Conservation (phyloP, 2,888 invertebrate genomes). For the Carpatolechia fugitivella region DNA sequence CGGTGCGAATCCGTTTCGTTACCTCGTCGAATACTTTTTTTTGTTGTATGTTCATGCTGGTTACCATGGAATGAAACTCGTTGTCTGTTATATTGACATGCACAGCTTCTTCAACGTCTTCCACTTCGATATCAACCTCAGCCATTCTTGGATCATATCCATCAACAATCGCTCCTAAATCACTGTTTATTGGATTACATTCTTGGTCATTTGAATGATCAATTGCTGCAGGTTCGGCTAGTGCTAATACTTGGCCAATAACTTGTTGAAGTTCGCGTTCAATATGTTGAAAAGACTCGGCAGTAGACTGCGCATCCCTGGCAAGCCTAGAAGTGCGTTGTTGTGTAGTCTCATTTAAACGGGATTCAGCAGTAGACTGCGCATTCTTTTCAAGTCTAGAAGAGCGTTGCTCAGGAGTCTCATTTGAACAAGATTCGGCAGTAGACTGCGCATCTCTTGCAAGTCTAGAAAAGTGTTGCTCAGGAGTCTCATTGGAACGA, state of each 20-base stretch:
- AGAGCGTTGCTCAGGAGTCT: too few relatives aligned
- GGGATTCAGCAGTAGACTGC: too few relatives aligned
- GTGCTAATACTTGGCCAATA: neutral
- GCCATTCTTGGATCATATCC: slow-evolving; percentile 12
- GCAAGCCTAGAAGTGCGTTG: too few relatives aligned
- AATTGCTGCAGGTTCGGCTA: neutral
- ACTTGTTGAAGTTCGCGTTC: slow-evolving; percentile 12
- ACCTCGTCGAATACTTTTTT: slow-evolving; percentile 6
- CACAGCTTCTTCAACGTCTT: slow-evolving; percentile 7
- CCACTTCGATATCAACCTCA: slow-evolving; percentile 14
- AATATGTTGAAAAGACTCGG: slow-evolving; percentile 9
- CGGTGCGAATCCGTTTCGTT: slow-evolving; percentile 2
- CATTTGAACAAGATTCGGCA: too few relatives aligned
- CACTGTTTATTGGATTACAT: neutral
- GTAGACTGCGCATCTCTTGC: too few relatives aligned
- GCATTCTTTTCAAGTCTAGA: too few relatives aligned
- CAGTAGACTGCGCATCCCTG: too few relatives aligned
- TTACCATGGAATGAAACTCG: neutral
- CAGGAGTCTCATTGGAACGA: too few relatives aligned
- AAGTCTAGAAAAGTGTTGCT: too few relatives aligned
- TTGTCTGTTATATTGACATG: neutral
- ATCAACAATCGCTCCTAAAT: slow-evolving; percentile 10
- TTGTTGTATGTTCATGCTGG: slow-evolving; percentile 2
- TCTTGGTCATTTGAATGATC: neutral
- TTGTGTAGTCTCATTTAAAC: too few relatives aligned